Percentiles rank a stretch among this genome's conserved stretches.
Evolutionary conservation across 2,888 invertebrate species (phyloP).

Genomic region (Drosophila paucipuncta): DNA sequence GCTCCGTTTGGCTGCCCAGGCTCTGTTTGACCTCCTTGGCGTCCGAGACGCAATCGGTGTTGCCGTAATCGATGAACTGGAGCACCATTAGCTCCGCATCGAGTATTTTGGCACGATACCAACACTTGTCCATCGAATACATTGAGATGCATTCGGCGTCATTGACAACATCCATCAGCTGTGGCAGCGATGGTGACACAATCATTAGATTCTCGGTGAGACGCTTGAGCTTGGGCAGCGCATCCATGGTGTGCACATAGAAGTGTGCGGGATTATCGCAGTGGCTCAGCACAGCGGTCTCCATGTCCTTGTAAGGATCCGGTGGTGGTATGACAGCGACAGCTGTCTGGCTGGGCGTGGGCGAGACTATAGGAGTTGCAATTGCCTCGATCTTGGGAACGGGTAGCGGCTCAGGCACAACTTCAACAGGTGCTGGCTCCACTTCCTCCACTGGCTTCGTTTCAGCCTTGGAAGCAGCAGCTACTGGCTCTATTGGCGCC

Average conservation of each 20-base stretch:
- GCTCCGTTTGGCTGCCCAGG: slow-evolving; percentile 86
- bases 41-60: slow-evolving; percentile 90
- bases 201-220: slow-evolving; percentile 89
- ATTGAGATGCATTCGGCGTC: slow-evolving; percentile 90
- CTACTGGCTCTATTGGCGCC: not conserved
- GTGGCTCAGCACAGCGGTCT: slow-evolving; percentile 88
- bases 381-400: slow-evolving; percentile 35
- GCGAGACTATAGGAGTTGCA: not conserved
- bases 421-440: slow-evolving; percentile 13
- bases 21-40: slow-evolving; percentile 87
- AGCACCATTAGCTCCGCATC: slow-evolving; percentile 92
- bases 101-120: slow-evolving; percentile 96
- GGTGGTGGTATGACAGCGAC: slow-evolving; percentile 32
- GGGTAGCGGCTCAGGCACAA: slow-evolving; percentile 8
- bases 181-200: slow-evolving; percentile 86
- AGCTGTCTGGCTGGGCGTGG: not conserved
- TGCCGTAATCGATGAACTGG: slow-evolving; percentile 92
- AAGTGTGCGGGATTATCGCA: slow-evolving; percentile 92
- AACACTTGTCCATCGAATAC: slow-evolving; percentile 92
- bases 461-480: slow-evolving; percentile 13
- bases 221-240: slow-evolving; percentile 87
- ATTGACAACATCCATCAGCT: slow-evolving; percentile 86
- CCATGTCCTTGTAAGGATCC: slow-evolving; percentile 82
- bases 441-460: slow-evolving; percentile 11
- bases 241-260: slow-evolving; percentile 89